A percentile compares a stretch with the other conserved stretches of the same genome.
Evolutionary conservation across 1,140 invertebrate genomes (phyloP).

Genomic region (Mamestra configurata): DNA sequence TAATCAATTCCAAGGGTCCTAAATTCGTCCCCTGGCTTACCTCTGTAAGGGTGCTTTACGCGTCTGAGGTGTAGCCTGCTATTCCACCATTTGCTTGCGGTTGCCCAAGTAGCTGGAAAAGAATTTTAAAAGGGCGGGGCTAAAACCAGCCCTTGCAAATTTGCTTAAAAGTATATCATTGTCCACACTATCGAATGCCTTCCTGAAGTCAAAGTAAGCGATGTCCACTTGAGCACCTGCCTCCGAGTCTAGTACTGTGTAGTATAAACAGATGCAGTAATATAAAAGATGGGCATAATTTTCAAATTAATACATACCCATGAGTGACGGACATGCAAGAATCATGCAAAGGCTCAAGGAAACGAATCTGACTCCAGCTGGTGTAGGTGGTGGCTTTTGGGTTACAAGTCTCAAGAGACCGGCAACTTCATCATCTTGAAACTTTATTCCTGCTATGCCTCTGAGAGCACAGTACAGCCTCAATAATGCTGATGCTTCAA

Average conservation of each 20-base stretch:
- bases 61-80: too few relatives aligned
- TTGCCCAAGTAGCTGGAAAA: slow-evolving; percentile 2
- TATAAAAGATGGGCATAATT: too few relatives aligned
- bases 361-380: slow-evolving; percentile 97
- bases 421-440: slow-evolving; percentile 96
- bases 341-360: slow-evolving; percentile 98
- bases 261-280: too few relatives aligned
- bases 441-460: slow-evolving; percentile 97
- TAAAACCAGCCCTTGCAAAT: background rate
- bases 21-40: too few relatives aligned
- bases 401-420: slow-evolving; percentile 95
- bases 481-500: slow-evolving; percentile 80
- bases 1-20: too few relatives aligned
- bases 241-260: slow-evolving; percentile 5
- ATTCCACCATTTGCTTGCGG: slow-evolving; percentile 27
- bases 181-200: too few relatives aligned
- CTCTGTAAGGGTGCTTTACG: background rate
- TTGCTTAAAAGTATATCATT: slow-evolving; percentile 4
- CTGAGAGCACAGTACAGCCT: slow-evolving; percentile 97
- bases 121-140: background rate
- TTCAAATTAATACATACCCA: slow-evolving; percentile 85
- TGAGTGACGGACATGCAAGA: slow-evolving; percentile 96
- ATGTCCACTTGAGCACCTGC: background rate
- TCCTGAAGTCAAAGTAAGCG: slow-evolving; percentile 29
- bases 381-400: slow-evolving; percentile 95